Evolutionary conservation across 1,140 invertebrate genomes (phyloP), one percentile per base, ranked within the genome.

Genomic region (Leptonema lineaticorne): DNA sequence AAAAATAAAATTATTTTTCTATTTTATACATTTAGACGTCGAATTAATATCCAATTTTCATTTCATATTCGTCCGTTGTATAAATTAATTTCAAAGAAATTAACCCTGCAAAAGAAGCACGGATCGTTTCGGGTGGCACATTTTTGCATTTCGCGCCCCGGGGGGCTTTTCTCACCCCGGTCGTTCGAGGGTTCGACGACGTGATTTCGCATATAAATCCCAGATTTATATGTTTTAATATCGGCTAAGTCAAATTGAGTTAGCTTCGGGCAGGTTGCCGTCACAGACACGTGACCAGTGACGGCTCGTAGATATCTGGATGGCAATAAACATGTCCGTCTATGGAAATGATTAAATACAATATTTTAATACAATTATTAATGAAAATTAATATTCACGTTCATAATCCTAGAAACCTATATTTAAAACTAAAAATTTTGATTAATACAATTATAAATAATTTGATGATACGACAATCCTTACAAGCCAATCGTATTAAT

Each of bases 181-280:
- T 59, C 30, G 50, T 29, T 46, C 14, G 48, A 56, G 66, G 58
- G 66, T 29, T 20, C 29, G 48, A 16, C 65, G 60, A 68, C 69
- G 69, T 71, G 69, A 64, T 71, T 71, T 68, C 53, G 69, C 69
- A 71, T 68, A 71, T 68, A 71, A 71, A 71, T 71, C 62, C 63
- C 33, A 30, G 69, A 66, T 71, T 71, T 71, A 68, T 71, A 68
- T 68, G 69, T 71, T 71, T 71, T 71, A 71, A 71, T 71, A 71
- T 71, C 69, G 53, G 69, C 69, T 71, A 71, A 71, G 69, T 71
- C 69, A 71, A 71, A 71, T 71, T 71, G 62, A 71, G 69, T 71
- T 68, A 65, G 69, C 69, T 58, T 59, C 66, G 53, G 56, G 69
- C 69, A 68, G 69, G 69, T 68, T 64, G 65, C 28, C 37, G 63